Base-by-base conservation (phyloP, 2,113 vertebrate genomes). In the Phrynosoma blainvillii region DNA sequence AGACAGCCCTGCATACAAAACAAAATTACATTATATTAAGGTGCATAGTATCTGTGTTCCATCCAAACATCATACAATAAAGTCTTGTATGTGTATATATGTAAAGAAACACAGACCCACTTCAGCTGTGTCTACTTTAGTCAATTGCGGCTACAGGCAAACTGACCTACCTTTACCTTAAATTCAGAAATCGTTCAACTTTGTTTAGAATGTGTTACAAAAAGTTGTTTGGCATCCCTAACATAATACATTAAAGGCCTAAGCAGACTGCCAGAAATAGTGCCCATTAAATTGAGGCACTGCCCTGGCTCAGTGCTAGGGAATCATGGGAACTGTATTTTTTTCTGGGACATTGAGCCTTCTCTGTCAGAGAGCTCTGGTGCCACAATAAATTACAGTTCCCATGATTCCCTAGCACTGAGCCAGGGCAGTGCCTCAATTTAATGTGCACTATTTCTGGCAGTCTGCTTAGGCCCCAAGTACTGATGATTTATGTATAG, bases 1-100 rank as follows among this genome's bases (percentile, higher is more conserved):
- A 30, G 30, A 27, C 1, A 70, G 66, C 68, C 27, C 25, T 71
- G 27, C 30, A 12, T 30, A 71, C 25, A 40, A 32, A 74, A 76
- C 12, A 56, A 11, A 76, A 76, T 42, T 4, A 0, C 18, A 5
- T 5, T 0, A 0, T n/a, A 40, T 83, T 9, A 32, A 10, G 36
- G 52, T 62, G 18, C 0, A 0, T 3, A 0, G 14, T 12, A 9
- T 73, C 85, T 70, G 9, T 0, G n/a, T 62, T 66, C 85, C n/a
- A 87, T 54, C 21, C 87, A 88, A 75, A 9, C 54, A 73, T 54
- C 75, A 90, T 65, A 88, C 1, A 1, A 1, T 20, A 21, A 73
- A 56, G 16, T 21, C 21, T n/a, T 71, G 25, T 30, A 25, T 27
- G 73, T 23, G 52, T 81, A 25, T 3, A 82, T 65, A 75, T 65